Evolutionary conservation across 2,888 invertebrate species (phyloP).

Genomic region (Neelides folsomi): DNA sequence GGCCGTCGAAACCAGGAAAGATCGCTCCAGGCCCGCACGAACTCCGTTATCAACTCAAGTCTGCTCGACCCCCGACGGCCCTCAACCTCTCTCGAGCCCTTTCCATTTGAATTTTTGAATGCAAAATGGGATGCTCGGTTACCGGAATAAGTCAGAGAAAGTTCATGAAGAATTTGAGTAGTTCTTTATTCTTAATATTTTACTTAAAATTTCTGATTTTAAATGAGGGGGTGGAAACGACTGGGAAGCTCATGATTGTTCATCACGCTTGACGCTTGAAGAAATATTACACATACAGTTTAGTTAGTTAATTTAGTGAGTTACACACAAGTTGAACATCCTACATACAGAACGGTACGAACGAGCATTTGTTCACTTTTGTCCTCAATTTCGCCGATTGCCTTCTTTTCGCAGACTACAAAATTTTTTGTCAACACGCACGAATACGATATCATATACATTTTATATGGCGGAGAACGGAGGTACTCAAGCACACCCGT

Average conservation of each 20-base stretch:
- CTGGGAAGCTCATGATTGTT: constrained; percentile 27
- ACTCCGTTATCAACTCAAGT: constrained; percentile 8
- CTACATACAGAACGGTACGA: too few species aligned
- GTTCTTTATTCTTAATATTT: background rate
- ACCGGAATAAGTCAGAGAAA: background rate
- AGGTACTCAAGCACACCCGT: too few species aligned
- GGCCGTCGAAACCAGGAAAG: constrained; percentile 5
- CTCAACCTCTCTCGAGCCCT: too few species aligned
- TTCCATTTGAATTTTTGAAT: too few species aligned
- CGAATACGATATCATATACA: too few species aligned
- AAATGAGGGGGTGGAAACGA: constrained; percentile 8
- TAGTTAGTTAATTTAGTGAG: background rate
- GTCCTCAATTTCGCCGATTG: too few species aligned
- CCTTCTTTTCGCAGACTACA: too few species aligned
- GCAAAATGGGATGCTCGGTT: too few species aligned
- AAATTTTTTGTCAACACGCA: too few species aligned
- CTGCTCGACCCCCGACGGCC: background rate
- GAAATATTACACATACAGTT: constrained; percentile 9
- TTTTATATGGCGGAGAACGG: too few species aligned
- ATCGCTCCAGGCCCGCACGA: constrained; percentile 8
- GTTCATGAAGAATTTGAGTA: background rate
- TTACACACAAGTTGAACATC: too few species aligned
- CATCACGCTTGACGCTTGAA: constrained; percentile 17
- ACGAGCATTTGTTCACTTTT: too few species aligned
- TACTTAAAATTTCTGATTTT: background rate